phyloP scores from a whole-genome alignment of 2,888 invertebrate genomes.

The Heliothis peltigera region DNA sequence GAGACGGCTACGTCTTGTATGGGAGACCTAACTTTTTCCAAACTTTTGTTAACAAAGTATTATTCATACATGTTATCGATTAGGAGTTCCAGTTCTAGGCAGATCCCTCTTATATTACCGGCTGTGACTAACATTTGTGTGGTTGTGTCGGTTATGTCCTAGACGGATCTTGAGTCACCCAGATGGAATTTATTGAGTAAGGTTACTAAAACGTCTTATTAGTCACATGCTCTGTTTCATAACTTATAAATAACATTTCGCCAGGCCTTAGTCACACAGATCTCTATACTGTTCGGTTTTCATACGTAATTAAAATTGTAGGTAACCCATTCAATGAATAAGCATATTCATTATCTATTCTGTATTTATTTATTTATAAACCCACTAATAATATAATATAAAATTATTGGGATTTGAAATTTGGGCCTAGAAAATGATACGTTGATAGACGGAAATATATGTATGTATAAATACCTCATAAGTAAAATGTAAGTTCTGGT shows the following conservation, averaged over 20 bases:
- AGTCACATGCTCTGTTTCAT: conserved; percentile 45
- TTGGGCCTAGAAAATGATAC: no score
- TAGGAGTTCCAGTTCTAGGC: background rate
- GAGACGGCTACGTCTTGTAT: background rate
- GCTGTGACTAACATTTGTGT: conserved; percentile 24
- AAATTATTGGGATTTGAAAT: no score
- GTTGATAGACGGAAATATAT: no score
- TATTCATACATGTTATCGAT: background rate
- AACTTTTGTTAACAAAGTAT: background rate
- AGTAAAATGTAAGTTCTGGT: no score
- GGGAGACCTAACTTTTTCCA: background rate
- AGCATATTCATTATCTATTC: no score
- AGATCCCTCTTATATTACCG: background rate
- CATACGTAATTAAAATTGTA: background rate
- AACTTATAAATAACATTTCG: conserved; percentile 39
- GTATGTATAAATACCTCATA: no score
- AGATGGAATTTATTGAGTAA: conserved; percentile 44
- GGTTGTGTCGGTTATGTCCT: conserved; percentile 11
- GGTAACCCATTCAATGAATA: background rate
- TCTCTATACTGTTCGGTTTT: background rate
- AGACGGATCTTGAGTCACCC: conserved; percentile 40
- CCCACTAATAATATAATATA: no score
- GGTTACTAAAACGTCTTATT: conserved; percentile 33
- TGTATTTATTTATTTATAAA: no score
- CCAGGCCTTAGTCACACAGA: conserved; percentile 34